A percentile compares a stretch with the other conserved stretches of the same genome.
These are phyloP conservation scores for Bursaphelenchus mucronatus DNA, from an alignment of 1,140 invertebrate genomes.

Conservation along the genomic window DNA sequence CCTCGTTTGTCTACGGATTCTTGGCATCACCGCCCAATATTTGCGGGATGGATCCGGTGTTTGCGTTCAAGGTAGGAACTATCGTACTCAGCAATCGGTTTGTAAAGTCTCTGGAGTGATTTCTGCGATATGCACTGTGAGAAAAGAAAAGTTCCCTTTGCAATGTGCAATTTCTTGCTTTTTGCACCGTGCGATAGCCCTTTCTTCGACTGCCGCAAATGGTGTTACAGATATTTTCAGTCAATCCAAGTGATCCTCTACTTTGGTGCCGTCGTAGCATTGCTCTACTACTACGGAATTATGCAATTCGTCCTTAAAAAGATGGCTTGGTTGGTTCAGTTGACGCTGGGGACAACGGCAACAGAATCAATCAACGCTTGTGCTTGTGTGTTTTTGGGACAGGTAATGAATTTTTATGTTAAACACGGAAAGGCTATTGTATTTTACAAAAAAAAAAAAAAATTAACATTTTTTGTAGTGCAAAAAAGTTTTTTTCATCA, in stretches of 20 bases:
- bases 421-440: too few species aligned
- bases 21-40: constrained; percentile 64
- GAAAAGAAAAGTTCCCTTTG: too few species aligned
- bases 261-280: constrained; percentile 64
- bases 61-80: constrained; percentile 69
- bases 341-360: constrained; percentile 76
- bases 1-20: constrained; percentile 79
- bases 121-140: too few species aligned
- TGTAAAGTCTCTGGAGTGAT: too few species aligned
- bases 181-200: too few species aligned
- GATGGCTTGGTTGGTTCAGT: constrained; percentile 73
- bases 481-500: not conserved
- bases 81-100: not conserved
- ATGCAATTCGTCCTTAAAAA: constrained; percentile 82
- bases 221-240: too few species aligned
- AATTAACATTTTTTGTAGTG: too few species aligned
- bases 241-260: constrained; percentile 59
- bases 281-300: constrained; percentile 79
- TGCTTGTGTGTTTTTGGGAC: constrained; percentile 83
- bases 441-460: too few species aligned
- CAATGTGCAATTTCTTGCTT: constrained; percentile 6
- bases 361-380: constrained; percentile 85
- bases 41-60: constrained; percentile 67
- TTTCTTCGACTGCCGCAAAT: too few species aligned
- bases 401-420: not conserved